Percentiles rank a stretch among this genome's conserved stretches.
Evolutionary conservation across 2,797 vertebrate species (phyloP).

Genomic region (Muraenolepis orangiensis): DNA sequence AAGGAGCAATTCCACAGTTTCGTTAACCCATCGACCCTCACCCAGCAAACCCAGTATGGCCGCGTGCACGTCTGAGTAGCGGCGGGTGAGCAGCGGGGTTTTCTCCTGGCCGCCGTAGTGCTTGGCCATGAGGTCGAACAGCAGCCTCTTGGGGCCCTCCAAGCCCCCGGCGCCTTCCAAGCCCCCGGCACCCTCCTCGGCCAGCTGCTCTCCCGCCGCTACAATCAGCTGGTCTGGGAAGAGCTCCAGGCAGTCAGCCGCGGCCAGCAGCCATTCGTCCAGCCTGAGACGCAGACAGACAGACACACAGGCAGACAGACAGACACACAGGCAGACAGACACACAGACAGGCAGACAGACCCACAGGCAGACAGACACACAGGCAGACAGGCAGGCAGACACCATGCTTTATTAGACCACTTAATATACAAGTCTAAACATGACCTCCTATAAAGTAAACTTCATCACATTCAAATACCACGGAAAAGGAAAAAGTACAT

Average conservation of each 20-base stretch:
- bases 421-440: too few species aligned
- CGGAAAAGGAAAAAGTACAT: background rate
- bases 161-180: constrained; percentile 30
- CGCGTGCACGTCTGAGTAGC: constrained; percentile 72
- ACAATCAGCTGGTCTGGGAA: constrained; percentile 84
- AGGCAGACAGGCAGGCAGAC: too few species aligned
- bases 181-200: constrained; percentile 46
- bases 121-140: constrained; percentile 83
- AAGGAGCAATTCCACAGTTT: background rate
- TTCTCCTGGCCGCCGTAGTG: constrained; percentile 81
- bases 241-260: constrained; percentile 83
- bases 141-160: constrained; percentile 73
- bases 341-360: background rate
- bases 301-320: background rate
- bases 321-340: background rate
- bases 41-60: constrained; percentile 81
- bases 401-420: too few species aligned
- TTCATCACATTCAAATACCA: background rate
- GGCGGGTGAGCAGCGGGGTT: constrained; percentile 72
- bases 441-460: background rate
- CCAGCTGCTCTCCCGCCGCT: constrained; percentile 77
- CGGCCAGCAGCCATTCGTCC: constrained; percentile 79
- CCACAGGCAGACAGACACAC: too few species aligned
- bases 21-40: constrained; percentile 52
- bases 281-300: constrained; percentile 53